Evolutionary conservation across 2,797 vertebrate genomes (phyloP).

Genomic region (Peromyscus aztecus): DNA sequence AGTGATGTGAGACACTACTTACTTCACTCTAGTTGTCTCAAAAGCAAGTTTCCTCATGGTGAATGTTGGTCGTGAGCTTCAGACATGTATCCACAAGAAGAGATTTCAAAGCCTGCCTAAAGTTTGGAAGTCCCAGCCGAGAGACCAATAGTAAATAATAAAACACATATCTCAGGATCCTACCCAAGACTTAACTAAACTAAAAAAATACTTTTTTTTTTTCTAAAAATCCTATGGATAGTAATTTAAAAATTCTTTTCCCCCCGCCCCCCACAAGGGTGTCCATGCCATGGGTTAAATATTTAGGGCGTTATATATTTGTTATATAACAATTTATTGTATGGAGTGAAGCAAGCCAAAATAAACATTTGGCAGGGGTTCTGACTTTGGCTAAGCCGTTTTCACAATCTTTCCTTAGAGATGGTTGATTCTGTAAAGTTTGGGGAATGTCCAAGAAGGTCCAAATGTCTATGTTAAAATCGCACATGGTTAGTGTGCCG

Average conservation of each 20-base stretch:
- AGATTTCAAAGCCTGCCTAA: neutral
- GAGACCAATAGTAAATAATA: neutral
- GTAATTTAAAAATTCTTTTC: neutral
- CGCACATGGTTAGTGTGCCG: neutral
- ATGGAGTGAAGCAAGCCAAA: conserved; percentile 46
- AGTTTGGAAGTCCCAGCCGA: neutral
- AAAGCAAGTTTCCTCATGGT: neutral
- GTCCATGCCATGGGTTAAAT: neutral
- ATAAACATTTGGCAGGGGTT: conserved; percentile 28
- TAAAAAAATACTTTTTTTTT: neutral
- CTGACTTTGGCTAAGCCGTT: conserved; percentile 25
- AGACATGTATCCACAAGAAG: neutral
- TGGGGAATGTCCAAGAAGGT: conserved; percentile 9
- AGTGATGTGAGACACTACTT: neutral
- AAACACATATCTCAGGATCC: neutral
- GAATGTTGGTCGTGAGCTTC: neutral
- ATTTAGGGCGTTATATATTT: neutral
- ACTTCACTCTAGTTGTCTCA: neutral
- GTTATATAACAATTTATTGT: neutral
- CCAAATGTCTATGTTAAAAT: neutral
- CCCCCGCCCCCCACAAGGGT: neutral
- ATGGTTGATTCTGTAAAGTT: conserved; percentile 49
- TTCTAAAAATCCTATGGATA: neutral
- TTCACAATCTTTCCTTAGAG: conserved; percentile 16
- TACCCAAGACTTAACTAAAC: neutral